phyloP scores from a whole-genome alignment of 2,797 vertebrate species.

The Phylloscopus collybita region DNA sequence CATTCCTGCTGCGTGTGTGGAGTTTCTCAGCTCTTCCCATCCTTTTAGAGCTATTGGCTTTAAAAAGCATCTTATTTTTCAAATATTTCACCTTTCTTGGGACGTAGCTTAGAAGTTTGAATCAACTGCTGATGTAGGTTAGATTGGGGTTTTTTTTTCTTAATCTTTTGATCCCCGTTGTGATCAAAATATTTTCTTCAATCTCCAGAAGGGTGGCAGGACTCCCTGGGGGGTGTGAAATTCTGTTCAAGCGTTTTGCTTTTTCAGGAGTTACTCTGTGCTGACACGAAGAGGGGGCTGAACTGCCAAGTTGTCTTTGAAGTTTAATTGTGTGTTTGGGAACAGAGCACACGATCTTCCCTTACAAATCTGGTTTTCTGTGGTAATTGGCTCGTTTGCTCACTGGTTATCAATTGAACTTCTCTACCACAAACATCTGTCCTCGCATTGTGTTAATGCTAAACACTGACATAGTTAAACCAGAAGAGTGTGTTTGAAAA shows the following conservation, averaged over 20 bases:
- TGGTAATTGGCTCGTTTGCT: conserved; percentile 74
- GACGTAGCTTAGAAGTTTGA: not conserved
- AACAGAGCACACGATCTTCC: conserved; percentile 60
- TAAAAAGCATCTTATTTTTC: not conserved
- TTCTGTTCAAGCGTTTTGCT: conserved; percentile 27
- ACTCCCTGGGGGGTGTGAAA: conserved; percentile 27
- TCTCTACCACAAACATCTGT: conserved; percentile 69
- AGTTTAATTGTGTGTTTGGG: conserved; percentile 74
- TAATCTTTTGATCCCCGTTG: not conserved
- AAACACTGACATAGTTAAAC: conserved; percentile 41
- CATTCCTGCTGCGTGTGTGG: not conserved
- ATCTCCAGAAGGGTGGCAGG: not conserved
- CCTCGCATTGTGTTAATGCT: conserved; percentile 56
- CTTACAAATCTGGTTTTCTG: conserved; percentile 64
- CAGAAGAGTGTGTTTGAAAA: conserved; percentile 34
- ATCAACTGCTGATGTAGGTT: not conserved
- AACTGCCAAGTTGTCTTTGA: conserved; percentile 66
- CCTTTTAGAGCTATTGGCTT: not conserved
- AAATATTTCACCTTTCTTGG: not conserved
- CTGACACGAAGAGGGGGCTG: conserved; percentile 26
- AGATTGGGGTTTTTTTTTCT: not conserved
- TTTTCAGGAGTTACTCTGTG: conserved; percentile 34
- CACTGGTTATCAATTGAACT: conserved; percentile 69
- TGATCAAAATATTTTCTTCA: not conserved
- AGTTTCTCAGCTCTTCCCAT: not conserved